Conservation (phyloP, 30 jellyfish, hydroid and myxozoan species). For the Aurelia coerulea region DNA sequence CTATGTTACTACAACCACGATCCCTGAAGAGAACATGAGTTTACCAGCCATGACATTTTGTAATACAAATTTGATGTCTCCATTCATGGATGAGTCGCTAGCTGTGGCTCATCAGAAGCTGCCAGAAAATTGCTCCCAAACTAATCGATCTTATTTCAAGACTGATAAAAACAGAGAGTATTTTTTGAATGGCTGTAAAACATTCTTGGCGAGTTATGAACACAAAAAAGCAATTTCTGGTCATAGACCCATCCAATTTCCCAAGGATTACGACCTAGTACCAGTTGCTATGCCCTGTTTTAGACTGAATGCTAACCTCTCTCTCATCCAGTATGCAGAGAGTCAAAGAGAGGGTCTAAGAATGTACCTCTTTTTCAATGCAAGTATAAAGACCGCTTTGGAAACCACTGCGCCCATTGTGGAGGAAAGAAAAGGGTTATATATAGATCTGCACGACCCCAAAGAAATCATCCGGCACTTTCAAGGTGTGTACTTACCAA, state of each 20-base stretch:
- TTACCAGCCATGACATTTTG: constrained; percentile 64
- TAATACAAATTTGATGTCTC: not conserved
- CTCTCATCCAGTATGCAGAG: constrained; percentile 16
- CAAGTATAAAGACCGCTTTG: not conserved
- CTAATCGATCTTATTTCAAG: not conserved
- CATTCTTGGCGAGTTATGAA: constrained; percentile 8
- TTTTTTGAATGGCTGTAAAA: constrained; percentile 22
- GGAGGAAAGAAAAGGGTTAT: not conserved
- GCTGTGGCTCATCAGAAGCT: constrained; percentile 4
- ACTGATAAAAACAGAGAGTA: constrained; percentile 30
- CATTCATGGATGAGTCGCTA: not conserved
- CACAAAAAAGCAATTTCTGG: not conserved
- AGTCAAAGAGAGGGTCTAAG: constrained; percentile 33
- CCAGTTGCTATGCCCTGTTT: constrained; percentile 50
- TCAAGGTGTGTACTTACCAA: not conserved
- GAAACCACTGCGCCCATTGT: not conserved
- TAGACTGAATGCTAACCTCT: constrained; percentile 6
- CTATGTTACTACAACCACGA: not conserved
- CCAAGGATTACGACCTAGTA: not conserved
- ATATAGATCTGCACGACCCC: constrained; percentile 8
- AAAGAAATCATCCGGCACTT: not conserved
- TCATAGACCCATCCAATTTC: not conserved
- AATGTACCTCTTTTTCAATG: constrained; percentile 16
- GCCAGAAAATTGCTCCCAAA: constrained; percentile 50
- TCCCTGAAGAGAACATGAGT: not conserved